Base-by-base conservation (phyloP, 2,888 invertebrate species). In the Lasius fuliginosus region DNA sequence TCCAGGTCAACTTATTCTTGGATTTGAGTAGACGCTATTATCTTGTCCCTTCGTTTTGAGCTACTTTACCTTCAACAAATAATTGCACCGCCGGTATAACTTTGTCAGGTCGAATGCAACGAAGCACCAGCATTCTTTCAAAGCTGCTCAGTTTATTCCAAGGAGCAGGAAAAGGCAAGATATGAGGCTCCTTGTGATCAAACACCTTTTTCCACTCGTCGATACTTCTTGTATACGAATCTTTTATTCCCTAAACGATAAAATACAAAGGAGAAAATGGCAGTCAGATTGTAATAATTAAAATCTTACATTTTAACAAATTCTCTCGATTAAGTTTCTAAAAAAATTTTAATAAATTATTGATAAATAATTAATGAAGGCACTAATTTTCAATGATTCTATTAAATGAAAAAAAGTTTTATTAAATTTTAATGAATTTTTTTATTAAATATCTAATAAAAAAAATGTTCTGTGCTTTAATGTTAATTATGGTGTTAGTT, bases 71-170 rank as follows among this genome's bases (percentile, higher is more conserved):
- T 95, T 96, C 94, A 2, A 98, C 97, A 94, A 97, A 98, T 86
- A 96, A 95, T 94, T 97, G 97, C 77, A 97, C 97, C 60, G 96
- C 98, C 6, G 97, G 97, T 77, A 97, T 97, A 95, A 99, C 96
- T 96, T 99, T 99, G 94, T 99, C 99, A 42, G 97, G 97, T 67
- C 99, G 96, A 90, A 99, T 96, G 89, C 98, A 98, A 46, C 99
- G 96, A 12, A 99, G 94, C 2, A 99, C 95, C 88, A 98, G 95
- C 93, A 99, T 95, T 95, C 97, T 97, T 95, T 98, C 97, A 94
- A 99, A 98, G 8, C 95, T 91, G 67, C 95, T 95, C 23, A 98
- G 95, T 75, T 96, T 96, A 49, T 97, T 92, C 97, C 97, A 99
- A 0, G 97, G 97, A 3, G 93, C 94, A 0, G 99, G 99, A 84